Evolutionary conservation across 2,797 vertebrate genomes (phyloP).

Genomic region (Crenichthys baileyi): DNA sequence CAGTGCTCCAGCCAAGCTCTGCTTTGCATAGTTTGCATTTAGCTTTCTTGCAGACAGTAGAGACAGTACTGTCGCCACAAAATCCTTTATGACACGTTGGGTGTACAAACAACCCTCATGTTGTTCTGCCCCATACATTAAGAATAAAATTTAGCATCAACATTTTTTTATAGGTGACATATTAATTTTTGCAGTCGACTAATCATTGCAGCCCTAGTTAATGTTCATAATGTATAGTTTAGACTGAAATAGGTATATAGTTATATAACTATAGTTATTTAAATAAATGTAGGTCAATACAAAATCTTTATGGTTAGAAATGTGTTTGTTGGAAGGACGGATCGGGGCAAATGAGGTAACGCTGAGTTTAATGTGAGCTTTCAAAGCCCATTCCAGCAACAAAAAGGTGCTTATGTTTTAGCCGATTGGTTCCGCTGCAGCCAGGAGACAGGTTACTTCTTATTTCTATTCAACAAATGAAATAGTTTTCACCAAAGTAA

Average conservation of each 20-base stretch:
- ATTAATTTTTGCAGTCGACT: too few species aligned
- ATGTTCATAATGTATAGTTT: too few species aligned
- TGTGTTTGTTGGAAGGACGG: slow-evolving; percentile 12
- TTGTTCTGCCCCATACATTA: background rate
- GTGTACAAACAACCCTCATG: background rate
- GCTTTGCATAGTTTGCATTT: background rate
- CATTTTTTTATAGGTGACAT: too few species aligned
- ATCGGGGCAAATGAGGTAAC: slow-evolving; percentile 32
- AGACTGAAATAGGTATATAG: too few species aligned
- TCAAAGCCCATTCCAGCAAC: slow-evolving; percentile 19
- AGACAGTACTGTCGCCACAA: background rate
- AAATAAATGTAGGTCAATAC: background rate
- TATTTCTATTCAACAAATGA: slow-evolving; percentile 28
- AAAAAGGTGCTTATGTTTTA: slow-evolving; percentile 70
- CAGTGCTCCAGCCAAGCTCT: background rate
- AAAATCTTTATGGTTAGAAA: background rate
- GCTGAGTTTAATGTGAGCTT: slow-evolving; percentile 54
- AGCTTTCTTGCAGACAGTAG: background rate
- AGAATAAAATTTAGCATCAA: background rate
- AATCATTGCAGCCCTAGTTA: too few species aligned
- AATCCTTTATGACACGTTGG: background rate
- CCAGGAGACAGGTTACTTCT: slow-evolving; percentile 25
- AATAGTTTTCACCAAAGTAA: slow-evolving; percentile 36
- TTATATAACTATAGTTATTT: background rate
- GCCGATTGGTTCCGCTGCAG: slow-evolving; percentile 62